Evolutionary conservation across 2,888 invertebrate species (phyloP).

Genomic region (Phengaris arion): DNA sequence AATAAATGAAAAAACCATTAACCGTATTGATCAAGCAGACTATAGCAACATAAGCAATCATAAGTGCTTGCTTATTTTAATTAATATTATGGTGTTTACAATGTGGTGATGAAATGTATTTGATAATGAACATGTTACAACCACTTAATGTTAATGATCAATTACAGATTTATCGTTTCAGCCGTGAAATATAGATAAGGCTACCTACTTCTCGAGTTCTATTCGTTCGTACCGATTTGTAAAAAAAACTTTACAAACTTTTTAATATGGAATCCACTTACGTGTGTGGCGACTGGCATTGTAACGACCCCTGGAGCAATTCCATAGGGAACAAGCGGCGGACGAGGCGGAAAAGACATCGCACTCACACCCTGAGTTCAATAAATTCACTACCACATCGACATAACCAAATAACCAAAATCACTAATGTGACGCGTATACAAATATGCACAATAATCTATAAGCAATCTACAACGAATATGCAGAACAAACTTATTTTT

Average conservation of each 20-base stretch:
- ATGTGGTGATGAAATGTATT: too few species aligned
- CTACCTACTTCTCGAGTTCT: neutral
- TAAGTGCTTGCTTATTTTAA: too few species aligned
- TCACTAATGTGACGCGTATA: conserved; percentile 40
- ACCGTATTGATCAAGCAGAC: too few species aligned
- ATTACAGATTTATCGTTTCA: conserved; percentile 13
- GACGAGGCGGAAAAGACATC: conserved; percentile 95
- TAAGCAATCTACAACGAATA: conserved; percentile 21
- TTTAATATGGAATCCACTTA: conserved; percentile 69
- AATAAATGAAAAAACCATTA: too few species aligned
- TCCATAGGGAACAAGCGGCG: conserved; percentile 87
- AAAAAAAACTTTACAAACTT: neutral
- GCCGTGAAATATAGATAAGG: neutral
- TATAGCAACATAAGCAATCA: too few species aligned
- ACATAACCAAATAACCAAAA: conserved; percentile 34
- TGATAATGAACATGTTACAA: too few species aligned
- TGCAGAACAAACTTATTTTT: conserved; percentile 11
- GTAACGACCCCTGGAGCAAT: conserved; percentile 87
- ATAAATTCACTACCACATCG: conserved; percentile 36
- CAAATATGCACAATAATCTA: conserved; percentile 32
- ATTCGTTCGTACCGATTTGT: neutral
- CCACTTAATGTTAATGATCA: neutral
- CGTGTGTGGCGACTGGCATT: conserved; percentile 87
- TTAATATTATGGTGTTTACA: too few species aligned
- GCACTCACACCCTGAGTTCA: conserved; percentile 37